phyloP scores from a whole-genome alignment of 1,140 invertebrate genomes.

The Penaeus chinensis region DNA sequence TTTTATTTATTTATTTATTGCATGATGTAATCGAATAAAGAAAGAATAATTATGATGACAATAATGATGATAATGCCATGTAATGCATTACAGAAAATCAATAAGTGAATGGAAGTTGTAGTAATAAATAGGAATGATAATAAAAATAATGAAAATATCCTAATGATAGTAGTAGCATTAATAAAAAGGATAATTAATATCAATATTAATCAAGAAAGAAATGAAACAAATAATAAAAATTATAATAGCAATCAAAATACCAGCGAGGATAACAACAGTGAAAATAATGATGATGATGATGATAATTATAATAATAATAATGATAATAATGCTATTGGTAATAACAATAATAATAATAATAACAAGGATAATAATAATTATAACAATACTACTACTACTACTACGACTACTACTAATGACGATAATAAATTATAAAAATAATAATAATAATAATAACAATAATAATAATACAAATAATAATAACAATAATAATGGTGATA shows the following conservation, averaged over 20 bases:
- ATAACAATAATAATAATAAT: background rate
- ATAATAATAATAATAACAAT: too few relatives aligned
- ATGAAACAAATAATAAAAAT: background rate
- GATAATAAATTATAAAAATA: background rate
- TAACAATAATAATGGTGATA: too few relatives aligned
- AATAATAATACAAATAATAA: too few relatives aligned
- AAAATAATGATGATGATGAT: background rate
- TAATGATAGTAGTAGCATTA: background rate
- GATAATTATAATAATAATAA: conserved; percentile 1
- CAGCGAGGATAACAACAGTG: background rate
- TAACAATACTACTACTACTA: too few relatives aligned
- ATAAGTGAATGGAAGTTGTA: background rate
- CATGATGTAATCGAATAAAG: too few relatives aligned
- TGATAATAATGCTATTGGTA: background rate
- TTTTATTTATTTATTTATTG: too few relatives aligned
- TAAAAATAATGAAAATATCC: background rate
- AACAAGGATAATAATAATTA: background rate
- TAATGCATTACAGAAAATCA: background rate
- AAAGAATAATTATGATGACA: background rate
- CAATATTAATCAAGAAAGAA: background rate
- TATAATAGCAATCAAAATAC: background rate
- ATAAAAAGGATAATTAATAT: background rate
- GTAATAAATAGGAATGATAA: background rate
- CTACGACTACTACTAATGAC: too few relatives aligned
- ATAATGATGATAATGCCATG: background rate